Evolutionary conservation across 1,140 invertebrate genomes (phyloP).

Genomic region (Euglossa dilemma): DNA sequence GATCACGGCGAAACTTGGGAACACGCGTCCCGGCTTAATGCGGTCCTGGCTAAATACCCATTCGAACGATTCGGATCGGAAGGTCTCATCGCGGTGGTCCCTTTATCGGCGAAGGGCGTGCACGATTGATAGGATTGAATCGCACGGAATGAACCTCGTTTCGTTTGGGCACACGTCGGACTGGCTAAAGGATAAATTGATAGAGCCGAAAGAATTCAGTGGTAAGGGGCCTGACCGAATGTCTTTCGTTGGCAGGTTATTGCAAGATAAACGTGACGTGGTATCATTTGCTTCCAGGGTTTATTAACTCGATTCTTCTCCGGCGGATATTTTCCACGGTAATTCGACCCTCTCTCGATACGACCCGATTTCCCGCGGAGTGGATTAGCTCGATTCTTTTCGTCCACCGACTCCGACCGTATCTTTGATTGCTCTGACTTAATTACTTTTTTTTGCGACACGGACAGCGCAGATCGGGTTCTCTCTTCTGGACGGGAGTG

Average conservation of each 20-base stretch:
- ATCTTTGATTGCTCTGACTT: too few relatives aligned
- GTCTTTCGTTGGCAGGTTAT: background rate
- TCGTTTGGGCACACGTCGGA: background rate
- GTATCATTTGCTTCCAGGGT: background rate
- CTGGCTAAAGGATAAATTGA: background rate
- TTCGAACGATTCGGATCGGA: background rate
- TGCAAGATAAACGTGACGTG: background rate
- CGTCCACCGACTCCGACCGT: too few relatives aligned
- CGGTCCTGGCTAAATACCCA: background rate
- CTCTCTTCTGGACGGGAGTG: too few relatives aligned
- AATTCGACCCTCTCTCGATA: background rate
- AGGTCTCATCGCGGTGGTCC: background rate
- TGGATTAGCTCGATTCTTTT: background rate
- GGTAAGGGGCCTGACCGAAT: background rate
- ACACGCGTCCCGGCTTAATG: background rate
- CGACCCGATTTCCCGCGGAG: background rate
- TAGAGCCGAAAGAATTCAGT: background rate
- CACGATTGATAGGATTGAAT: conserved; percentile 34
- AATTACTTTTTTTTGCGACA: too few relatives aligned
- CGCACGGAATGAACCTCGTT: conserved; percentile 7
- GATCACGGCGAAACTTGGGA: background rate
- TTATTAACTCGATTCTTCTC: background rate
- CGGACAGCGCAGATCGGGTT: too few relatives aligned
- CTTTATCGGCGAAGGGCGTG: conserved; percentile 1
- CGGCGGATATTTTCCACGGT: background rate